Percentiles rank a stretch among this genome's conserved stretches.
These are phyloP conservation scores for Cepaea nemoralis DNA, from an alignment of 1,140 invertebrate genomes.

Conservation along the genomic window DNA sequence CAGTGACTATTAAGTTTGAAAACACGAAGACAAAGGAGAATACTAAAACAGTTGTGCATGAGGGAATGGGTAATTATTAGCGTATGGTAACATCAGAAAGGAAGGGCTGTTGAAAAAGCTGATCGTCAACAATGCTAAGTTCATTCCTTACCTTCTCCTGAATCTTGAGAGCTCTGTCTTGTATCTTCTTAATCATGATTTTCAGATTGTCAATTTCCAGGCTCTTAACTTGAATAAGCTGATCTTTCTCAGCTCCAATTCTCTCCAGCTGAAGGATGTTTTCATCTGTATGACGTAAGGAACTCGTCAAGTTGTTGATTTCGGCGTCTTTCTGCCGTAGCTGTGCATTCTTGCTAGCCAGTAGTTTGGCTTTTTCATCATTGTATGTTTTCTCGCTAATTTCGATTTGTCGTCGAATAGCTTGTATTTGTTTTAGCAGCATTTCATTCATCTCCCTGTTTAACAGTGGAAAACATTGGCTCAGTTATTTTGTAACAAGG, in stretches of 20 bases:
- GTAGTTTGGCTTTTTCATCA: slow-evolving; percentile 51
- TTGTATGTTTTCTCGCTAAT: slow-evolving; percentile 59
- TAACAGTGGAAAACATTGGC: too few species aligned
- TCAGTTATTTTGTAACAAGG: too few species aligned
- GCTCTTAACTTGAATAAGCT: slow-evolving; percentile 53
- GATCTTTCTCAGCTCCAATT: slow-evolving; percentile 52
- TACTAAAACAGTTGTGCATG: neutral
- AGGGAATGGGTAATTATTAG: neutral
- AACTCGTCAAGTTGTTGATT: slow-evolving; percentile 57
- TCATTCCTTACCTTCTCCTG: slow-evolving; percentile 46
- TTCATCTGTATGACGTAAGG: slow-evolving; percentile 53
- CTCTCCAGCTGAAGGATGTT: slow-evolving; percentile 51
- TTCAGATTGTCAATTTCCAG: slow-evolving; percentile 57
- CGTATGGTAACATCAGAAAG: neutral
- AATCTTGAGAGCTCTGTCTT: slow-evolving; percentile 58
- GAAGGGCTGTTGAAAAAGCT: neutral
- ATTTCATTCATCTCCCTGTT: slow-evolving; percentile 52
- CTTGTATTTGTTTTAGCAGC: slow-evolving; percentile 59
- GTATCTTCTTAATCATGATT: slow-evolving; percentile 56
- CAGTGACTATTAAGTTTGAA: too few species aligned
- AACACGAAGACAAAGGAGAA: too few species aligned
- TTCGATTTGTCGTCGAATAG: slow-evolving; percentile 54
- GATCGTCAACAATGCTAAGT: too few species aligned
- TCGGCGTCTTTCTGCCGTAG: slow-evolving; percentile 54
- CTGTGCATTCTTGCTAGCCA: slow-evolving; percentile 52